Evolutionary conservation across 2,797 vertebrate genomes (phyloP), one percentile per base, ranked within the genome.

Genomic region (Pelochelys cantorii): DNA sequence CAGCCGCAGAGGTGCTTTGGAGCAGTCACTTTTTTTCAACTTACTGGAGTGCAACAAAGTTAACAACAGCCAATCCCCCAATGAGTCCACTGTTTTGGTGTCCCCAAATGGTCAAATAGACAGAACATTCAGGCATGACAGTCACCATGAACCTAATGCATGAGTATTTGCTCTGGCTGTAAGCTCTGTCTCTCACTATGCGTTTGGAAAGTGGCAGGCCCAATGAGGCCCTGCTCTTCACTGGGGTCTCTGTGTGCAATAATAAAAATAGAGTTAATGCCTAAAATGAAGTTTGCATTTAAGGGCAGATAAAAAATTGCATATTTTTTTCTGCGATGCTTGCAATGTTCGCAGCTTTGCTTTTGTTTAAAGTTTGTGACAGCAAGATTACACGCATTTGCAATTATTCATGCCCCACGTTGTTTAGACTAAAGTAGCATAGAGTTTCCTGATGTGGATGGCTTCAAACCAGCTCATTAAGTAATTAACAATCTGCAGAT

Each of bases 391-490:
- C 74, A 89, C 10, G 13, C 4, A 8, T 5, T 37, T 85, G 57
- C 42, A 85, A 5, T 20, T 57, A 77, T 60, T 81, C 25, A 5
- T 0, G 57, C 14, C 54, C 14, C 59, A 54, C 27, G 42, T 22
- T 42, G 37, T 65, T 89, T 74, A 29, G 22, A 31, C 1, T 7
- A 84, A 84, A 95, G 83, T 75, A 5, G 27, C 12, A 1, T 1
- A 37, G 57, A 68, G 62, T 31, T 94, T 53, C 34, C 9, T 23
- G 57, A 53, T 57, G 90, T 54, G 92, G 75, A 85, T 85, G 48
- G 81, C 55, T 95, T 59, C 54, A 87, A 90, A 94, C 84, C 14
- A 37, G 4, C 84, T 48, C 7, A 48, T 89, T 18, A 3, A 5
- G 2, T 52, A 74, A 89, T 91, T 93, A 92, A 85, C 53, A 79